Base-by-base conservation (phyloP, 2,113 vertebrate genomes). In the Apaloderma vittatum region DNA sequence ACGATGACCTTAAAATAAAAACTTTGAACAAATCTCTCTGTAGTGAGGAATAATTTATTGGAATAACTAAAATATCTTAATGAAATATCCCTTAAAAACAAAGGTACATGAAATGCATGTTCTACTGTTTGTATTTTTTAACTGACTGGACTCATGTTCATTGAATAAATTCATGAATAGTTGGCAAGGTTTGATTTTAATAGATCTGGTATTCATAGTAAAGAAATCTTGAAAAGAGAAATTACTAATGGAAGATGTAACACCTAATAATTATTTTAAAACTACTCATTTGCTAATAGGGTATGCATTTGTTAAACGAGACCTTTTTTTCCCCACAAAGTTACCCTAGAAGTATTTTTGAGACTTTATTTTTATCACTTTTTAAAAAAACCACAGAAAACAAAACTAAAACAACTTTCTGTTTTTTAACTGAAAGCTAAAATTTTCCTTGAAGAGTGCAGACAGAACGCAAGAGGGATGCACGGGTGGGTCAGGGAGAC, bases 181-280 rank as follows among this genome's bases (percentile, higher is more conserved):
- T 89, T 90, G 78, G 61, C 70, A 84, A 95, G 51, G 49, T 91
- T 48, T 85, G 11, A 10, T 92, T 94, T 96, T 90, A 91, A 68
- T 80, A 70, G 91, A 86, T 78, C 87, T 96, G 87, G 83, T 96
- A 81, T 63, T 95, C 83, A 86, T 81, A 95, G 95, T 71, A 75
- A 96, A 96, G 92, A 91, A 96, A 91, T 88, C 95, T 95, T 93
- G 94, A 94, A 92, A 72, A 45, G 62, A 43, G 8, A 57, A 72
- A 24, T 12, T 54, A 76, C 14, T 11, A n/a, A 15, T 73, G 22
- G 23, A 65, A 89, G 90, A 65, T 26, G 1, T 79, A 66, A 71
- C n/a, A 48, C 3, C 5, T 57, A 52, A 29, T 32, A 12, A 9
- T 46, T 48, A 52, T 55, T 77, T 71, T 15, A 3, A 76, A 32